Evolutionary conservation across 1,140 invertebrate genomes (phyloP), one percentile per base, ranked within the genome.

Genomic region (Hermetia illucens): DNA sequence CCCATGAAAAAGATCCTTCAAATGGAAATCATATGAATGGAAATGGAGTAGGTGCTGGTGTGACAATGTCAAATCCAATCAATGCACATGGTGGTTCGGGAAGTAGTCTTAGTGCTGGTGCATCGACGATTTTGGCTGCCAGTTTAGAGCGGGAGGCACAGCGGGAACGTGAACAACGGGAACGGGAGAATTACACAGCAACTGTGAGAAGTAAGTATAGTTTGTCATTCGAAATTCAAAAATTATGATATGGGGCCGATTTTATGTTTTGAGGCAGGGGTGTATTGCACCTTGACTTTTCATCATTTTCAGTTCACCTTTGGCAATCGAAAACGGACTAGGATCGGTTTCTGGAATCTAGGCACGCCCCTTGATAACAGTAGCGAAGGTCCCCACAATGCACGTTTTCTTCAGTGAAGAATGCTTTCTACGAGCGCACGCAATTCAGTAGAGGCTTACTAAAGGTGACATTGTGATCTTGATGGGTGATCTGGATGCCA

Each of bases 91-190:
- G 48, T 35, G 61, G 59, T 18, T 65, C 65, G 12, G 54, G 69
- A 43, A 63, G 65, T 48, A 69, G 65, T 46, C 62, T 70, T 38
- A 65, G 62, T 3, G 59, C 69, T 1, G 66, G 65, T 22, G 63
- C 63, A 41, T 63, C 61, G 49, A 66, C 63, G 27, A 66, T 66
- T 41, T 52, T 67, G 19, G 65, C 61, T 17, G 34, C 42, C 5
- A 52, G 46, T 21, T 45, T 53, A 12, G 46, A 47, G 21, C 42
- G 45, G 2, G 29, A 54, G 33, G 31, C 49, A 37, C 50, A 58
- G 33, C 45, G 51, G 4, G 52, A 54, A 19, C 44, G 52, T 2
- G 56, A 59, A 30, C 54, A 59, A 18, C 43, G 51, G 1, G 51
- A 59, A 31, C 44, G 53, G 9, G 57, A 60, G 31, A 60, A 52